These are phyloP conservation scores for Mesochorus sp. DNA, from an alignment of 2,888 invertebrate genomes.

Conservation along the genomic window DNA sequence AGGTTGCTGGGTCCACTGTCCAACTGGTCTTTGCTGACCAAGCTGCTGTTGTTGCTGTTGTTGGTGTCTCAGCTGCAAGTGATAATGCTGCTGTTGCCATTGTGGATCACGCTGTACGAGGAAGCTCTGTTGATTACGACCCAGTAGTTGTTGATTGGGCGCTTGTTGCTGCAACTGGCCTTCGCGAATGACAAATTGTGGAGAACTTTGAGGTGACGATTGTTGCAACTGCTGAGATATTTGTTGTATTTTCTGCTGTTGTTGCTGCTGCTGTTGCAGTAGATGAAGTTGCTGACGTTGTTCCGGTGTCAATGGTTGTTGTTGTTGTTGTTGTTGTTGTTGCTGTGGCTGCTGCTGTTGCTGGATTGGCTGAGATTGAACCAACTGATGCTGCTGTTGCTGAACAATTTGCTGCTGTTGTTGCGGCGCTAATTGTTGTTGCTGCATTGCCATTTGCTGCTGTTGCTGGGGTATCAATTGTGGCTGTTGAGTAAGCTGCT, in stretches of 20 bases:
- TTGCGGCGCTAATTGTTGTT: slow-evolving; percentile 68
- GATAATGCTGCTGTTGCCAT: slow-evolving; percentile 84
- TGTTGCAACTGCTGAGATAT: slow-evolving; percentile 82
- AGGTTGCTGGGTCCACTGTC: slow-evolving; percentile 83
- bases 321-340: slow-evolving; percentile 68
- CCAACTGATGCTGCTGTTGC: slow-evolving; percentile 61
- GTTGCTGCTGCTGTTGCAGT: slow-evolving; percentile 82
- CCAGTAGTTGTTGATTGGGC: slow-evolving; percentile 79
- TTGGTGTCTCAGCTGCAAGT: slow-evolving; percentile 83
- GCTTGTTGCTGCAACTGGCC: slow-evolving; percentile 79
- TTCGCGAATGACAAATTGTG: slow-evolving; percentile 81
- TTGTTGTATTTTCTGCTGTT: slow-evolving; percentile 83
- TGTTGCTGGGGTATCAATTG: slow-evolving; percentile 65
- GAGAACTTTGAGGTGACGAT: slow-evolving; percentile 78
- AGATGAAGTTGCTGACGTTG: slow-evolving; percentile 74
- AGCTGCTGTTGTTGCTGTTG: slow-evolving; percentile 81
- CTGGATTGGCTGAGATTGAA: slow-evolving; percentile 30
- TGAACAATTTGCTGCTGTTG: slow-evolving; percentile 72
- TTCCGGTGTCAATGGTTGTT: slow-evolving; percentile 78
- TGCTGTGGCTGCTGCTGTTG: slow-evolving; percentile 75
- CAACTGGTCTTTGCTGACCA: slow-evolving; percentile 76
- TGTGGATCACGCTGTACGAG: slow-evolving; percentile 84
- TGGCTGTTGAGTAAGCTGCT: slow-evolving; percentile 78
- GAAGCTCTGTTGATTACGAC: slow-evolving; percentile 77
- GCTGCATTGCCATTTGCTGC: slow-evolving; percentile 72